phyloP scores from a whole-genome alignment of 2,888 invertebrate species.

The Meiosimyza decipiens region DNA sequence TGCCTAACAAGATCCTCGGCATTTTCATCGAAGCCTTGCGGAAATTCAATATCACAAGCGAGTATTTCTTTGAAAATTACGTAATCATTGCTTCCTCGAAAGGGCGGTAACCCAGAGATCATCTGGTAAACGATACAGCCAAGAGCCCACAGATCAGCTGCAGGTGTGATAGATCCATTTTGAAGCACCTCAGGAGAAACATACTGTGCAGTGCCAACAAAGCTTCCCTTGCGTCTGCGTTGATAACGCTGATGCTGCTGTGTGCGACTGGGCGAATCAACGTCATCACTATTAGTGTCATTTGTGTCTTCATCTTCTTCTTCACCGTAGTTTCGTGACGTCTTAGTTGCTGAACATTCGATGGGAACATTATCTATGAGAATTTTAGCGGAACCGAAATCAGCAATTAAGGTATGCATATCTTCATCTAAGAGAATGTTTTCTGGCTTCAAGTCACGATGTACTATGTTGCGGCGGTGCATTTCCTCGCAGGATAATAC shows the following conservation, averaged over 20 bases:
- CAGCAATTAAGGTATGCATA: constrained; percentile 96
- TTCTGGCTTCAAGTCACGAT: constrained; percentile 96
- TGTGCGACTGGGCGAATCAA: constrained; percentile 47
- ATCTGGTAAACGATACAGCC: constrained; percentile 98
- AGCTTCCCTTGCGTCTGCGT: constrained; percentile 77
- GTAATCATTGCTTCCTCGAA: constrained; percentile 92
- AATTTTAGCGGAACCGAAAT: constrained; percentile 96
- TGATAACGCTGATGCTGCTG: constrained; percentile 55
- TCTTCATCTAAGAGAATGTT: constrained; percentile 95
- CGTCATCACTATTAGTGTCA: constrained; percentile 40
- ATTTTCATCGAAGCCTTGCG: constrained; percentile 86
- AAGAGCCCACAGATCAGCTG: constrained; percentile 96
- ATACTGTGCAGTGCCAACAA: constrained; percentile 99
- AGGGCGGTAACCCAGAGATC: constrained; percentile 92
- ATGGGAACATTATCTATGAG: constrained; percentile 63
- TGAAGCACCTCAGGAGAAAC: constrained; percentile 96
- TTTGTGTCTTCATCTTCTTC: constrained; percentile 31
- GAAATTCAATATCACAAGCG: constrained; percentile 90
- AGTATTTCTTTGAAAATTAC: constrained; percentile 96
- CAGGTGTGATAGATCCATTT: constrained; percentile 78
- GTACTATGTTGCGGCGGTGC: constrained; percentile 88
- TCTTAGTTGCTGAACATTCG: constrained; percentile 31
- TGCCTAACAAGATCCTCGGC: constrained; percentile 90
- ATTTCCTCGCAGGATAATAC: constrained; percentile 91
- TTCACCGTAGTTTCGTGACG: background rate